These are phyloP conservation scores for Paragorgia papillata DNA, from an alignment of 92 coral and sea anemone species.

Conservation along the genomic window DNA sequence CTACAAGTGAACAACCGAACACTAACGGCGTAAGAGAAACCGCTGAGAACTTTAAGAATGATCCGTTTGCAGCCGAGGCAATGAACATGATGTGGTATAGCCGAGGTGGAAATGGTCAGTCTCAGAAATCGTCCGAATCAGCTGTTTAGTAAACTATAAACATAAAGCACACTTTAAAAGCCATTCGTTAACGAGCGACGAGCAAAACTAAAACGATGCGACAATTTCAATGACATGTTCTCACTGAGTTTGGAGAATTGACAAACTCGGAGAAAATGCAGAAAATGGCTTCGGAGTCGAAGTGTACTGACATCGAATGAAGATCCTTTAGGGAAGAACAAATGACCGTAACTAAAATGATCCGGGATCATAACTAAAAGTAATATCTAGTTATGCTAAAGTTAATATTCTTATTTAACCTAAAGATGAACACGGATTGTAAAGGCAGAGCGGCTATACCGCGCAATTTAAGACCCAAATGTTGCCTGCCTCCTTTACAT, in stretches of 20 bases:
- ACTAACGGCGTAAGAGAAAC: slow-evolving; percentile 24
- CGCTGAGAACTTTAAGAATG: slow-evolving; percentile 42
- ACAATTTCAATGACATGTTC: background rate
- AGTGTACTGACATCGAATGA: background rate
- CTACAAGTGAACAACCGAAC: slow-evolving; percentile 11
- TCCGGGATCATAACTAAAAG: background rate
- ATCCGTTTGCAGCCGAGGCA: slow-evolving; percentile 38
- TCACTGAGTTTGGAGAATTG: background rate
- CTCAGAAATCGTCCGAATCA: slow-evolving; percentile 30
- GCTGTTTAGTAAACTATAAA: slow-evolving; percentile 25
- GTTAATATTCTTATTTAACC: background rate
- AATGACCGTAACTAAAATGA: background rate
- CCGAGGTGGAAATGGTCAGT: slow-evolving; percentile 26
- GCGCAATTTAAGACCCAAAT: too few species aligned
- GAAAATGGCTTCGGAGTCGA: background rate
- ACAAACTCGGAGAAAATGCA: background rate
- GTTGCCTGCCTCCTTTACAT: background rate
- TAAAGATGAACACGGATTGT: background rate
- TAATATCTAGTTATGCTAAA: background rate
- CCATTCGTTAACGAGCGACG: slow-evolving; percentile 23
- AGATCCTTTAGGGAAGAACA: background rate
- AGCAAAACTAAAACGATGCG: background rate
- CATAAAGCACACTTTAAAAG: slow-evolving; percentile 27
- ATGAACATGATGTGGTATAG: slow-evolving; percentile 47
- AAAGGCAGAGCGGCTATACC: background rate